Conservation (phyloP, 2,888 invertebrate species). For the Cosmia trapezina region DNA sequence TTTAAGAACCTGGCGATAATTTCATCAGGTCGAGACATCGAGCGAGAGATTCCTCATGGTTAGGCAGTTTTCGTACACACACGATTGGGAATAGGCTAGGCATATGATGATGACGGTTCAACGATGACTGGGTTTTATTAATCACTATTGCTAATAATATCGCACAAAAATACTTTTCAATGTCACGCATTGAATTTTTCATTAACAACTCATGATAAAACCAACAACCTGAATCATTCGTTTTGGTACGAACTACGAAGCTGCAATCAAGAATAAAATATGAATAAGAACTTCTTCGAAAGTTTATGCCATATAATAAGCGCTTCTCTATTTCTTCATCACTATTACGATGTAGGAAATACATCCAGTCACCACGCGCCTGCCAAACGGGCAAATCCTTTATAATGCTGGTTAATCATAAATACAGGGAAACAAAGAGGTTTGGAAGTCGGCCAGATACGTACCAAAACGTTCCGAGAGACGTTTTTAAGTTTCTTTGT, state of each 20-base stretch:
- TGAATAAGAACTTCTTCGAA: constrained; percentile 33
- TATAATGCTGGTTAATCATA: constrained; percentile 78
- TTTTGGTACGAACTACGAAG: constrained; percentile 17
- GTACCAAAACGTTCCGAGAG: constrained; percentile 68
- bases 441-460: constrained; percentile 79
- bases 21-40: not conserved
- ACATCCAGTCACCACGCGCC: constrained; percentile 42
- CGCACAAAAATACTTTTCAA: constrained; percentile 46
- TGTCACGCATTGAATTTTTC: constrained; percentile 44
- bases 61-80: constrained; percentile 12
- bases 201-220: constrained; percentile 40
- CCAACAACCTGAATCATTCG: constrained; percentile 42
- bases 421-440: constrained; percentile 81
- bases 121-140: constrained; percentile 27
- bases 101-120: no score
- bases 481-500: constrained; percentile 80
- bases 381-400: constrained; percentile 62
- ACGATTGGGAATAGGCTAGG: no score
- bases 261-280: constrained; percentile 17
- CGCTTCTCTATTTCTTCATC: constrained; percentile 29
- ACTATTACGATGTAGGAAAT: constrained; percentile 31
- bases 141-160: constrained; percentile 50
- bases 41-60: constrained; percentile 10
- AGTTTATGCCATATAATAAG: constrained; percentile 29
- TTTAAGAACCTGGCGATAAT: not conserved